Conservation (phyloP, 2,797 vertebrate species). For the Melanotaenia boesemani region DNA sequence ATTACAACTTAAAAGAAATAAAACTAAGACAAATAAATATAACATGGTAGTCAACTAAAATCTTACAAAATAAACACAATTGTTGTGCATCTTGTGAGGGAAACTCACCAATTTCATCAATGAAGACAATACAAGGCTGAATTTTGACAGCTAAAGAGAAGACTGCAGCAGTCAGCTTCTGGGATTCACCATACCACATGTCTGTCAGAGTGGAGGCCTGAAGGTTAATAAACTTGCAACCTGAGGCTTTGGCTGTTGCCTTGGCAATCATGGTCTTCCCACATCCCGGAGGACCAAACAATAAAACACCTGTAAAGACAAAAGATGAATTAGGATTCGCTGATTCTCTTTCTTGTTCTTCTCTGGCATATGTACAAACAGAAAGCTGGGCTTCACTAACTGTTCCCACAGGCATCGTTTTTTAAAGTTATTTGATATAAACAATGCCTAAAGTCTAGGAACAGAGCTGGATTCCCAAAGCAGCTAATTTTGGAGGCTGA, state of each 20-base stretch:
- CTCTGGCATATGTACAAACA: background rate
- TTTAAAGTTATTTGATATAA: slow-evolving; percentile 18
- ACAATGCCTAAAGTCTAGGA: slow-evolving; percentile 21
- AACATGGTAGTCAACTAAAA: background rate
- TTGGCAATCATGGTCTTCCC: slow-evolving; percentile 89
- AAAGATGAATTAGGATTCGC: background rate
- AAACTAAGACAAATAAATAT: slow-evolving; percentile 1
- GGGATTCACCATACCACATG: slow-evolving; percentile 88
- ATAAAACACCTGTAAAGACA: slow-evolving; percentile 78
- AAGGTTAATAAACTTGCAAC: slow-evolving; percentile 88
- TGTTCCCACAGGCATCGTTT: slow-evolving; percentile 12
- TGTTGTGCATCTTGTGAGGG: background rate
- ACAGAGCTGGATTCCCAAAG: slow-evolving; percentile 26
- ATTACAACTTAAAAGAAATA: background rate
- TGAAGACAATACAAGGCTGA: slow-evolving; percentile 88
- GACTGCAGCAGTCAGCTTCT: slow-evolving; percentile 87
- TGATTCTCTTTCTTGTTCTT: background rate
- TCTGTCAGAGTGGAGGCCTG: slow-evolving; percentile 86
- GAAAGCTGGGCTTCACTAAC: background rate
- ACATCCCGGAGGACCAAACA: slow-evolving; percentile 87
- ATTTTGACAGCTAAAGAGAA: slow-evolving; percentile 87
- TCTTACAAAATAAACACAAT: background rate
- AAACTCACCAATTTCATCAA: slow-evolving; percentile 86
- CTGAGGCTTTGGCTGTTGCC: slow-evolving; percentile 86
- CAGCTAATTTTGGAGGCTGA: slow-evolving; percentile 43